Percentiles rank a stretch among this genome's conserved stretches.
Conservation (phyloP, 2,888 invertebrate genomes). For the Ellobium chinense region DNA sequence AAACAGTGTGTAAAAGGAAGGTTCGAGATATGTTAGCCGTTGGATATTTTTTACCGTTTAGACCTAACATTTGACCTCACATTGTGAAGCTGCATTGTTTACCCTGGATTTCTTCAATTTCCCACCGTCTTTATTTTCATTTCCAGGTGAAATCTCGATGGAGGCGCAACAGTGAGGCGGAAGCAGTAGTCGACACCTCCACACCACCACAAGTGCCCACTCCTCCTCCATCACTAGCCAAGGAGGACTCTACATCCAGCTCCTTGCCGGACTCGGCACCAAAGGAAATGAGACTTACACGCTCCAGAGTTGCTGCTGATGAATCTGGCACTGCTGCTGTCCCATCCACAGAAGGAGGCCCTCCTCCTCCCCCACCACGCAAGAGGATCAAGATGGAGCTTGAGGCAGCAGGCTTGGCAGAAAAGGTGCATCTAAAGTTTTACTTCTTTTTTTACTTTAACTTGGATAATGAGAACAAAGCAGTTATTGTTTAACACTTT, state of each 20-base stretch:
- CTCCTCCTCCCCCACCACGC: constrained; percentile 29
- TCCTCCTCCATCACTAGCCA: background rate
- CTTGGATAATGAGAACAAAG: too few relatives aligned
- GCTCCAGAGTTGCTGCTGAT: constrained; percentile 16
- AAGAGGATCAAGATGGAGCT: constrained; percentile 27
- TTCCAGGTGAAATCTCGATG: constrained; percentile 72
- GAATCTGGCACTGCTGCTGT: background rate
- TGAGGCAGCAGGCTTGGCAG: background rate
- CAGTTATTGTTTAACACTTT: too few relatives aligned
- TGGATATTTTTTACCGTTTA: too few relatives aligned
- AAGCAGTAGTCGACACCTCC: constrained; percentile 48
- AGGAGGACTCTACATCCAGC: constrained; percentile 1
- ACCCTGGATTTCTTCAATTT: too few relatives aligned
- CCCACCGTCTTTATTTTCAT: too few relatives aligned
- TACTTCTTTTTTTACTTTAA: too few relatives aligned
- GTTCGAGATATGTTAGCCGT: too few relatives aligned
- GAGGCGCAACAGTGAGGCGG: constrained; percentile 70
- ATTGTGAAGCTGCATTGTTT: too few relatives aligned
- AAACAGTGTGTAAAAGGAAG: too few relatives aligned
- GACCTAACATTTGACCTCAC: too few relatives aligned
- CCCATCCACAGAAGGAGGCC: background rate
- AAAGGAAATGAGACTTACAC: constrained; percentile 28
- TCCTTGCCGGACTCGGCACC: constrained; percentile 15
- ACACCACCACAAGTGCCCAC: constrained; percentile 19
- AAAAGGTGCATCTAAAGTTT: constrained; percentile 10